Evolutionary conservation across 2,888 invertebrate genomes (phyloP).

Genomic region (Tortricodes alternella): DNA sequence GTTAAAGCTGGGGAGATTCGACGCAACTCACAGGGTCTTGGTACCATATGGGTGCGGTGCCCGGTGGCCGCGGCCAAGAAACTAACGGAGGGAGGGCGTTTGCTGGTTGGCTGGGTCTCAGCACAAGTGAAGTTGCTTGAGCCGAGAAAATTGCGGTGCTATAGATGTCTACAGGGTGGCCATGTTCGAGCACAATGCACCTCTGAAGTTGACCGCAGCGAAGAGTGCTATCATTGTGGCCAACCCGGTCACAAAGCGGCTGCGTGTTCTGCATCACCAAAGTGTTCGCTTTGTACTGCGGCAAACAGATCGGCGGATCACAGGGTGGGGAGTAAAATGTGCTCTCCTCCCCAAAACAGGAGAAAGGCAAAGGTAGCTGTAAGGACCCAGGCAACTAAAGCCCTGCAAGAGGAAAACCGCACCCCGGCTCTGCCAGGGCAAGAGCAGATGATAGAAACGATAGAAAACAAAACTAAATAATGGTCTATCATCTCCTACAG

Average conservation of each 20-base stretch:
- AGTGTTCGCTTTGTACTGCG: not conserved
- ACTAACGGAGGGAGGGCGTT: not conserved
- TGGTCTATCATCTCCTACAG: too few species aligned
- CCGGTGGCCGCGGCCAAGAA: not conserved
- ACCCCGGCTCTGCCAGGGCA: too few species aligned
- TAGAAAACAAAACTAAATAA: too few species aligned
- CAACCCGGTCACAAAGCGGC: not conserved
- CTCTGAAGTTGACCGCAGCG: not conserved
- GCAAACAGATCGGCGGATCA: not conserved
- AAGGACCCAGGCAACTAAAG: not conserved
- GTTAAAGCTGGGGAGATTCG: too few species aligned
- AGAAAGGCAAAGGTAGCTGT: not conserved
- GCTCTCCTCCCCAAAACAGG: not conserved
- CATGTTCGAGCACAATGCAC: not conserved
- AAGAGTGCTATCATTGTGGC: conserved; percentile 3
- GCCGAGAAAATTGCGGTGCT: not conserved
- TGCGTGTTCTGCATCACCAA: not conserved
- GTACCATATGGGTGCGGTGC: not conserved
- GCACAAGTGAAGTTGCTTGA: not conserved
- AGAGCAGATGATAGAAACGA: too few species aligned
- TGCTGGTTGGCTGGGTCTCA: conserved; percentile 1
- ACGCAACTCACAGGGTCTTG: not conserved
- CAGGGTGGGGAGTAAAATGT: not conserved
- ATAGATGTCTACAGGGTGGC: not conserved
- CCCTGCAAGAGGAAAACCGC: too few species aligned